A percentile compares a stretch with the other conserved stretches of the same genome.
phyloP scores from a whole-genome alignment of 2,113 vertebrate genomes.

The Phocoena sinus region DNA sequence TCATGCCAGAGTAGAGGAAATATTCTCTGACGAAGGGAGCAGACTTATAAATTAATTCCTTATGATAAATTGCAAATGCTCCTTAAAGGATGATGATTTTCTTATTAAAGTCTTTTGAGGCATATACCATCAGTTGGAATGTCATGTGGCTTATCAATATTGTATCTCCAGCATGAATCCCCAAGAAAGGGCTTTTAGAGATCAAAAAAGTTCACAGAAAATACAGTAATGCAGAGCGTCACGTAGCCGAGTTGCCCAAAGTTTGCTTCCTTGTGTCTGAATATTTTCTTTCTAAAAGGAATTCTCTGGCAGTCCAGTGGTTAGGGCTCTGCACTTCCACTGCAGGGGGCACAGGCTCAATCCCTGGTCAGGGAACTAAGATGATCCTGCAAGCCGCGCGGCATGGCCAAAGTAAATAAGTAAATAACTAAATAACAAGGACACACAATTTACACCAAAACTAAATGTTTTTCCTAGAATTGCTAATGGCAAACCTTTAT shows the following conservation, averaged over 20 bases:
- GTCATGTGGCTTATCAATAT: slow-evolving; percentile 55
- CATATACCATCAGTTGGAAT: slow-evolving; percentile 47
- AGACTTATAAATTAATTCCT: slow-evolving; percentile 66
- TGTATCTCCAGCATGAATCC: slow-evolving; percentile 59
- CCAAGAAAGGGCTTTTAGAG: slow-evolving; percentile 26
- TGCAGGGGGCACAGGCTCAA: too few species aligned
- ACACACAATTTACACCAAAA: background rate
- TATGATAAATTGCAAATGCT: slow-evolving; percentile 61
- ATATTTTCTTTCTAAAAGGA: background rate
- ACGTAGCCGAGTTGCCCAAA: background rate
- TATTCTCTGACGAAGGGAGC: background rate
- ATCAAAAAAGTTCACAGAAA: slow-evolving; percentile 42
- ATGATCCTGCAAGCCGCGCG: too few species aligned
- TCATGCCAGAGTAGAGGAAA: background rate
- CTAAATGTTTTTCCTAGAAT: background rate
- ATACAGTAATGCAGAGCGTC: background rate
- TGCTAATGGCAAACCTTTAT: background rate
- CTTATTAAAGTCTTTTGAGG: slow-evolving; percentile 61
- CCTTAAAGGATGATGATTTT: slow-evolving; percentile 61
- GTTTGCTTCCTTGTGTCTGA: background rate
- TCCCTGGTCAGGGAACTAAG: too few species aligned
- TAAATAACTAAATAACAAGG: background rate
- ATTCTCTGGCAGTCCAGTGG: too few species aligned
- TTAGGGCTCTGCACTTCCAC: too few species aligned
- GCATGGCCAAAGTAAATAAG: too few species aligned